A percentile compares a stretch with the other conserved stretches of the same genome.
phyloP scores from a whole-genome alignment of 2,113 vertebrate genomes.

The Saiga tatarica region DNA sequence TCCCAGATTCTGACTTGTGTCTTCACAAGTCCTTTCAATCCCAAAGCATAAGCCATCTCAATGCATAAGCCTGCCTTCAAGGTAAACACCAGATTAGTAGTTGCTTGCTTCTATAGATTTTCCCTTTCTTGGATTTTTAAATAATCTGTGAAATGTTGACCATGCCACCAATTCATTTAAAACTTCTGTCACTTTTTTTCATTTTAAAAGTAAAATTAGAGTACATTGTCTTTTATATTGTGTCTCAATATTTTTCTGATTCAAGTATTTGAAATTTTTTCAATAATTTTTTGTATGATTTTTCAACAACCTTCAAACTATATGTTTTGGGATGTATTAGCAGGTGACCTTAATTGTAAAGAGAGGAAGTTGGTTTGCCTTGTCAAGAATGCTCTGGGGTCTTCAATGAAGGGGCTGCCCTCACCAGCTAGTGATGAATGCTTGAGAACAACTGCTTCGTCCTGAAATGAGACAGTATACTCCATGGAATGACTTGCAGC shows the following conservation, averaged over 20 bases:
- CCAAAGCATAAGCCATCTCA: not conserved
- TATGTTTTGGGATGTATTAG: not conserved
- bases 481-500: not conserved
- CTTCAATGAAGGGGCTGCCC: fast-evolving
- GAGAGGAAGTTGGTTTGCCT: not conserved
- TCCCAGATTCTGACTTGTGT: not conserved
- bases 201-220: not conserved
- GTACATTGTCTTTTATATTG: not conserved
- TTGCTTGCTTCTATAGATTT: not conserved
- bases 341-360: not conserved
- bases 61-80: too few species aligned
- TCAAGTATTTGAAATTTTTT: not conserved
- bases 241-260: not conserved
- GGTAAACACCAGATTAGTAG: not conserved
- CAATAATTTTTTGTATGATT: not conserved
- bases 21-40: not conserved
- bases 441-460: not conserved
- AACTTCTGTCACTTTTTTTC: not conserved
- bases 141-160: not conserved
- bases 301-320: not conserved
- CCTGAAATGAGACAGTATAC: not conserved
- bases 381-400: not conserved
- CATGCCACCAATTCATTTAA: not conserved
- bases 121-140: not conserved
- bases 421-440: not conserved